Evolutionary conservation across 2,113 vertebrate species (phyloP), one percentile per base, ranked within the genome.

Genomic region (Gulo gulo): DNA sequence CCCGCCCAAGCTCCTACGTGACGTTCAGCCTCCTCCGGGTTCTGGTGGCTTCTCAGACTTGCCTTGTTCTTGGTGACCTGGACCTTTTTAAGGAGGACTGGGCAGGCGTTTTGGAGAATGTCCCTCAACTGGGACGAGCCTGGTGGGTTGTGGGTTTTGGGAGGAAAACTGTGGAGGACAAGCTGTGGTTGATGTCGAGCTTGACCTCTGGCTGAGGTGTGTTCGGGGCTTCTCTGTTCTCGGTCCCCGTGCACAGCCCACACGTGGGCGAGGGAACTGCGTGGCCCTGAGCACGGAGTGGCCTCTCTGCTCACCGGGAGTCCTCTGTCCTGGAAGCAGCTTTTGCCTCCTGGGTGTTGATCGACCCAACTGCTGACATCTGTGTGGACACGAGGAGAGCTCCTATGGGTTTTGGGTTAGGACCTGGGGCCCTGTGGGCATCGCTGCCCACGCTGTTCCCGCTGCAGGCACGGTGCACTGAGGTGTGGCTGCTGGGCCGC

Each of bases 211-310:
- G 71, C 71, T 5, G 5, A 24, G 71, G 71, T 6, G 21, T 23
- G 71, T 24, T 7, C 2, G 71, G 69, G 34, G 67, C 67, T 36
- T 36, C 67, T 71, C 67, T 0, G 34, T 2, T 65, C 63, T 63
- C 16, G 4, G 18, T 36, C 8, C n/a, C 34, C 4, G 9, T 11
- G 69, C 20, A 5, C 52, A 52, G 71, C 36, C 36, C 20, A 7
- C 23, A 1, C 12, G 11, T 6, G 4, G 39, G 36, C 2, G 23
- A 74, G 71, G 71, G 5, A 14, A 13, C 71, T 7, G 21, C 2
- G 36, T 23, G 0, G 23, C 71, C 39, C 39, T 0, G 36, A 13
- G 36, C 1, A 1, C 11, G 1, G 21, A 24, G 36, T 0, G 36
- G 71, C 23, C 21, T 42, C 21, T 26, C 71, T 7, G 36, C 1